A percentile compares a stretch with the other conserved stretches of the same genome.
These are phyloP conservation scores for Palythoa caribaeorum DNA, from an alignment of 92 coral and sea anemone species.

Conservation along the genomic window DNA sequence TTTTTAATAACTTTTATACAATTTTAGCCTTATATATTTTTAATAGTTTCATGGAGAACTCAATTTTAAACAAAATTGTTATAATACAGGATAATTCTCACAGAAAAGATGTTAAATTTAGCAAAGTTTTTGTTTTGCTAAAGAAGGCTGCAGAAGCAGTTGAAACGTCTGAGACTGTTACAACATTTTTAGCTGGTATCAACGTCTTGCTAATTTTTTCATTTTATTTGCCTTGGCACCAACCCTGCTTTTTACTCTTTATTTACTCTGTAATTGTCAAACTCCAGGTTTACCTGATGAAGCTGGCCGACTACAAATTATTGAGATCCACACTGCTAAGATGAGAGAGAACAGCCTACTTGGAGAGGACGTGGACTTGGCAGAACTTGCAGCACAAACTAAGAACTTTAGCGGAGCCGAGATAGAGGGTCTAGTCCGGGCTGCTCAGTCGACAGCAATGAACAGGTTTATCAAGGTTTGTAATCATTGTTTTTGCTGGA, in stretches of 20 bases:
- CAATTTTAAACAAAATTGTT: too few species aligned
- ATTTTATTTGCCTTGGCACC: not conserved
- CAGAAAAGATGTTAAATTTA: too few species aligned
- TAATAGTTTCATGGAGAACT: too few species aligned
- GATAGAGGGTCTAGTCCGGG: conserved; percentile 97
- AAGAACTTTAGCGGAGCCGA: conserved; percentile 99
- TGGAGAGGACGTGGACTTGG: conserved; percentile 81
- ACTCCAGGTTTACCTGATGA: conserved; percentile 91
- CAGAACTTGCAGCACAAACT: conserved; percentile 88
- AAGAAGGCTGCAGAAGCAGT: too few species aligned
- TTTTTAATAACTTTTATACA: too few species aligned
- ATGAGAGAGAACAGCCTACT: conserved; percentile 90
- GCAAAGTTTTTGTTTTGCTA: too few species aligned
- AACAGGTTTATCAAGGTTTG: conserved; percentile 88
- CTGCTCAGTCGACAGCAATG: conserved; percentile 99
- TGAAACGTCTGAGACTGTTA: too few species aligned
- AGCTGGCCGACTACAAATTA: conserved; percentile 92
- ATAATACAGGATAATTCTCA: too few species aligned
- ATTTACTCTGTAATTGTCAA: not conserved
- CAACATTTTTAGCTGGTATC: not conserved
- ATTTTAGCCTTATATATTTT: too few species aligned
- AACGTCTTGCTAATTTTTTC: not conserved
- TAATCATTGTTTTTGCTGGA: not conserved
- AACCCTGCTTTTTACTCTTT: not conserved
- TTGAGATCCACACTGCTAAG: conserved; percentile 92